phyloP scores from a whole-genome alignment of 2,797 vertebrate species.

The Malurus splendens region DNA sequence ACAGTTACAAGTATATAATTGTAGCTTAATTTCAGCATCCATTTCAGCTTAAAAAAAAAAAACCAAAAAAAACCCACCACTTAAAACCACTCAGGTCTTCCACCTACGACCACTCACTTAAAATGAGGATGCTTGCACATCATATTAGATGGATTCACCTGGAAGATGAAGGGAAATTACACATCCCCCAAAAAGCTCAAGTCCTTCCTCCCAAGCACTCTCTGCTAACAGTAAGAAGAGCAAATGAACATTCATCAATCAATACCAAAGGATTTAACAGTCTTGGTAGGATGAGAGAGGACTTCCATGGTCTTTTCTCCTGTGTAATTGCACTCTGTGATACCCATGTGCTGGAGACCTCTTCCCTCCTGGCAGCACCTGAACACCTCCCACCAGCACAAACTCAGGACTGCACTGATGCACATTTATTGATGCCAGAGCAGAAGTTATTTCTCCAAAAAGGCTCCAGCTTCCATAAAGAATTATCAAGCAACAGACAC shows the following conservation, averaged over 20 bases:
- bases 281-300: neutral
- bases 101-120: neutral
- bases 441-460: neutral
- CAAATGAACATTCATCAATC: neutral
- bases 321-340: neutral
- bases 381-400: neutral
- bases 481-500: neutral
- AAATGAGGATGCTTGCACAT: neutral
- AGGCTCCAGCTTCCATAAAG: neutral
- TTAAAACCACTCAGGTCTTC: neutral
- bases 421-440: neutral
- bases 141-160: neutral
- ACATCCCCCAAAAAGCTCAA: neutral
- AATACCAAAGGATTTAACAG: neutral
- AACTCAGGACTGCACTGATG: neutral
- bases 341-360: neutral
- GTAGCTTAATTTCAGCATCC: neutral
- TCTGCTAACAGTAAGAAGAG: neutral
- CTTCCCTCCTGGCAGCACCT: neutral
- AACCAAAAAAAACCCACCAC: too few species aligned
- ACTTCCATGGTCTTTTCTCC: neutral
- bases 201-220: neutral
- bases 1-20: neutral
- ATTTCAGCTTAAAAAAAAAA: neutral
- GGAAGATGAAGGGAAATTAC: neutral